These are phyloP conservation scores for Rhabdomys dilectus DNA, from an alignment of 2,113 vertebrate genomes.

Conservation along the genomic window DNA sequence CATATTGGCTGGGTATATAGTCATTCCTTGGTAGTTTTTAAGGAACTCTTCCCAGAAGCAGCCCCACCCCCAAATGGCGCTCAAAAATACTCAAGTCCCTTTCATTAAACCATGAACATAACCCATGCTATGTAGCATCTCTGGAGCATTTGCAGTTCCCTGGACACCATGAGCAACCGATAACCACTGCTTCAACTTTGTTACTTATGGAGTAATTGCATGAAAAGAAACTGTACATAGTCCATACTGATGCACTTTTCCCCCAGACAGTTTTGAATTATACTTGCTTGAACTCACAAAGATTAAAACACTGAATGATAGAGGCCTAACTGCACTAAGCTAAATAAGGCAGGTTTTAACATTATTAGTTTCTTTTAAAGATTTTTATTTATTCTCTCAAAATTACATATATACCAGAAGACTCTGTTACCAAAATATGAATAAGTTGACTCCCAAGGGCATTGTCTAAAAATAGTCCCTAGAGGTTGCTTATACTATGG, in stretches of 20 bases:
- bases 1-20: background rate
- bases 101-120: too few species aligned
- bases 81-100: background rate
- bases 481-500: background rate
- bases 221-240: background rate
- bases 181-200: background rate
- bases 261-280: background rate
- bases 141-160: too few species aligned
- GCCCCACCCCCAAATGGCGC: background rate
- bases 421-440: background rate
- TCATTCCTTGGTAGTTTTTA: too few species aligned
- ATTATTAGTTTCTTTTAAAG: slow-evolving; percentile 7
- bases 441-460: background rate
- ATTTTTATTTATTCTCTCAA: background rate
- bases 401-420: background rate
- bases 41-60: background rate
- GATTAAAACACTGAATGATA: background rate
- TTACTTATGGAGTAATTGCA: background rate
- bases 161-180: background rate
- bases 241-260: background rate
- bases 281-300: background rate
- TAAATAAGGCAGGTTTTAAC: background rate
- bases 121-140: background rate
- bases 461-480: background rate
- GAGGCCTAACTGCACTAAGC: too few species aligned